Percentiles rank a stretch among this genome's conserved stretches.
Conservation (phyloP, 2,113 vertebrate species). For the Rhagologus leucostigma region DNA sequence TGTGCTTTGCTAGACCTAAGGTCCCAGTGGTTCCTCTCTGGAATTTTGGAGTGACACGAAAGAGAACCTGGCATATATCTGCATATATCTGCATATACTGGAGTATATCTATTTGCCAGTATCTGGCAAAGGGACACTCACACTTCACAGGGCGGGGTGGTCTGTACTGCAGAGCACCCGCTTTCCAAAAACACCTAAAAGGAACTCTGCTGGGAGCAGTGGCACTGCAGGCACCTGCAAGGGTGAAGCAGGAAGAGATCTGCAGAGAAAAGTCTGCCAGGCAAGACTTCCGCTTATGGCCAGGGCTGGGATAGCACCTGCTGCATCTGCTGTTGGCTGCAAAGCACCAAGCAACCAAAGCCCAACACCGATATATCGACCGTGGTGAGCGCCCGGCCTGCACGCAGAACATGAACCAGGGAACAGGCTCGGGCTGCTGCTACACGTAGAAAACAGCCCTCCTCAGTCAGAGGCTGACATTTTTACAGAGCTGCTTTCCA, state of each 20-base stretch:
- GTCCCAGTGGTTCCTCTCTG: not conserved
- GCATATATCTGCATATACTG: no score
- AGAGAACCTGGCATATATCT: not conserved
- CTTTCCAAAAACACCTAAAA: not conserved
- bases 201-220: not conserved
- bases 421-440: not conserved
- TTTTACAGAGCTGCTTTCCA: not conserved
- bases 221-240: not conserved
- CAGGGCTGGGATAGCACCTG: not conserved
- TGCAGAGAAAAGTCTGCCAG: not conserved
- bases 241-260: not conserved
- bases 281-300: not conserved
- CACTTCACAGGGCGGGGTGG: not conserved
- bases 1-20: rapidly evolving
- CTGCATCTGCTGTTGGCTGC: rapidly evolving
- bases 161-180: not conserved
- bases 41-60: not conserved
- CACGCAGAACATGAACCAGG: rapidly evolving
- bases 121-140: not conserved
- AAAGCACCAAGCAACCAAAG: not conserved
- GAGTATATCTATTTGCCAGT: no score
- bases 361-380: no score
- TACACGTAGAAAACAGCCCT: not conserved
- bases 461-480: not conserved
- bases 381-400: rapidly evolving